Evolutionary conservation across 2,888 invertebrate species (phyloP), one percentile per base, ranked within the genome.

Genomic region (Caenorhabditis sp.): DNA sequence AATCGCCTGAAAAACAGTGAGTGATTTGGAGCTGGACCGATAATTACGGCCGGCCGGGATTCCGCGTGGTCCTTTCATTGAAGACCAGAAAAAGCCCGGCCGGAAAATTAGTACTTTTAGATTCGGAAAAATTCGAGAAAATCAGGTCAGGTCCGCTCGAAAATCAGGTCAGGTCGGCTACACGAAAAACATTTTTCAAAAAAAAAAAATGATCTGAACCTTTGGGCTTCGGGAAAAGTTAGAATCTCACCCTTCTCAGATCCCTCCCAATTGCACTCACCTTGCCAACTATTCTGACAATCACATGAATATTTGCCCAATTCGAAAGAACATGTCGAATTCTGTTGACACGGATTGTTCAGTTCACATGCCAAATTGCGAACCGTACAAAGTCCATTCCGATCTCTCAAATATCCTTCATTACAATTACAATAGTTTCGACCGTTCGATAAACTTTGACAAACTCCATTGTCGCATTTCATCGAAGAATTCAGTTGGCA

Each of bases 311-410:
- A 70, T 0, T 1, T 66, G 10, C 43, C 23, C 14, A 26, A 21
- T 57, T 62, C 66, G 31, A 31, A 23, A 21, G 3, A 26, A 27
- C 72, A 72, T 0, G 12, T 24, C 21, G 61, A 51, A 19, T 27
- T 17, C 26, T 71, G 72, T 49, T 72, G 72, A 31, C 72, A 72
- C 4, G 61, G 64, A 58, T 72, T 63, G 49, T 72, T 72, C 19
- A 67, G 6, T 14, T 14, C 5, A 19, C 72, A 72, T 19, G 62
- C 49, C 49, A 67, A 50, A 58, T 57, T 57, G 43, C 55, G 26
- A 8, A 72, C 64, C 26, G 72, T 72, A 51, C 72, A 72, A 24
- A 31, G 37, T 3, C 72, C 72, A 31, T 51, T 4, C 14, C 19
- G 21, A 58, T 67, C 61, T 23, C 37, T 50, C 3, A 72, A n/a